phyloP scores from a whole-genome alignment of 1,140 invertebrate genomes.

The Mamestra configurata region DNA sequence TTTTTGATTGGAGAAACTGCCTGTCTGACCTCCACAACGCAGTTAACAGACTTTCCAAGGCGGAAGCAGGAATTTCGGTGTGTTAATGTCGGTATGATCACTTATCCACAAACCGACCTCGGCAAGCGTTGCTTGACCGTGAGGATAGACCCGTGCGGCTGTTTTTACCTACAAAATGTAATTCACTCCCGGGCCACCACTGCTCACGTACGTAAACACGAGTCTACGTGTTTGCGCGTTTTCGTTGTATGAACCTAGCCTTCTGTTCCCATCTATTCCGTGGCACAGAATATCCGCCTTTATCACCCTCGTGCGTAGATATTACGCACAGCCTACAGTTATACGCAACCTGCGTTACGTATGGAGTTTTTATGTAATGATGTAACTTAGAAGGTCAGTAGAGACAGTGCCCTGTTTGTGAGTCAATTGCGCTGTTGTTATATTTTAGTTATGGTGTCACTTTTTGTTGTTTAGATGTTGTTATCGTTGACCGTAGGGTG shows the following conservation, averaged over 20 bases:
- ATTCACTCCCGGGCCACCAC: too few relatives aligned
- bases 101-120: too few relatives aligned
- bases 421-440: conserved; percentile 9
- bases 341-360: conserved; percentile 22
- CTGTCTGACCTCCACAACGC: too few relatives aligned
- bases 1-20: too few relatives aligned
- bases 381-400: conserved; percentile 8
- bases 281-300: not conserved
- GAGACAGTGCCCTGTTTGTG: not conserved
- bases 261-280: not conserved
- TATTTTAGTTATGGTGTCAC: not conserved
- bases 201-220: too few relatives aligned
- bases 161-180: too few relatives aligned
- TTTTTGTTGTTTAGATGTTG: not conserved
- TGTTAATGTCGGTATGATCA: too few relatives aligned
- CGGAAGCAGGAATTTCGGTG: too few relatives aligned
- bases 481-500: not conserved
- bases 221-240: not conserved
- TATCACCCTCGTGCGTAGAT: conserved; percentile 18
- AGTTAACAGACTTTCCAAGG: too few relatives aligned
- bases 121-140: too few relatives aligned
- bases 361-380: conserved; percentile 28
- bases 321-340: conserved; percentile 10
- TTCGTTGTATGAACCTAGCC: not conserved
- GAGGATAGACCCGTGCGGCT: too few relatives aligned